A percentile compares a stretch with the other conserved stretches of the same genome.
Conservation (phyloP, 2,113 vertebrate species). For the Chascanopsetta lugubris region DNA sequence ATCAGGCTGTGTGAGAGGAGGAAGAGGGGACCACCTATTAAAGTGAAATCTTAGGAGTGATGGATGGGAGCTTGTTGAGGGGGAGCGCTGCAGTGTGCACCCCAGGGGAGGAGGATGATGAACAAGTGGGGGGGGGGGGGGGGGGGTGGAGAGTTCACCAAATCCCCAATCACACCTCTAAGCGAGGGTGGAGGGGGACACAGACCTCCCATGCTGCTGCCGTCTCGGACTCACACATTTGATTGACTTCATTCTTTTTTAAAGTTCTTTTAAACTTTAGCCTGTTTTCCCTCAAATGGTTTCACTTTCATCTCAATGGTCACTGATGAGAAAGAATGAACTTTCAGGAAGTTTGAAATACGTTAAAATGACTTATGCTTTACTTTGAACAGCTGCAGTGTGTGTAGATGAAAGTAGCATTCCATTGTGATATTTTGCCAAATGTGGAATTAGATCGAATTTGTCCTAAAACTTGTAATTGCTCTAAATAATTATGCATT, state of each 20-base stretch:
- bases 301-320: slow-evolving; percentile 49
- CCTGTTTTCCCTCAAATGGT: slow-evolving; percentile 53
- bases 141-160: slow-evolving; percentile 49
- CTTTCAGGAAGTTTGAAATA: slow-evolving; percentile 4
- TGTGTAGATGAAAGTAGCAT: background rate
- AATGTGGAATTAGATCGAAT: too few species aligned
- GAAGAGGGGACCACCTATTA: slow-evolving; percentile 79
- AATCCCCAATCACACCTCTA: slow-evolving; percentile 73
- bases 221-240: slow-evolving; percentile 40
- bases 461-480: too few species aligned
- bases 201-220: slow-evolving; percentile 75
- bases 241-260: slow-evolving; percentile 49
- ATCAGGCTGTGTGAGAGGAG: slow-evolving; percentile 64
- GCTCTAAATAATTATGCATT: too few species aligned
- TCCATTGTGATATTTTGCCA: too few species aligned
- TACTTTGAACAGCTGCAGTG: background rate
- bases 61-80: slow-evolving; percentile 77
- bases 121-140: slow-evolving; percentile 33
- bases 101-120: slow-evolving; percentile 70
- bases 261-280: slow-evolving; percentile 54
- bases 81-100: slow-evolving; percentile 61
- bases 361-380: slow-evolving; percentile 6
- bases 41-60: slow-evolving; percentile 81
- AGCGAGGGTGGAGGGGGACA: slow-evolving; percentile 41
- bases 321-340: slow-evolving; percentile 21